Evolutionary conservation across 1,140 invertebrate species (phyloP).

Genomic region (Delia radicum): DNA sequence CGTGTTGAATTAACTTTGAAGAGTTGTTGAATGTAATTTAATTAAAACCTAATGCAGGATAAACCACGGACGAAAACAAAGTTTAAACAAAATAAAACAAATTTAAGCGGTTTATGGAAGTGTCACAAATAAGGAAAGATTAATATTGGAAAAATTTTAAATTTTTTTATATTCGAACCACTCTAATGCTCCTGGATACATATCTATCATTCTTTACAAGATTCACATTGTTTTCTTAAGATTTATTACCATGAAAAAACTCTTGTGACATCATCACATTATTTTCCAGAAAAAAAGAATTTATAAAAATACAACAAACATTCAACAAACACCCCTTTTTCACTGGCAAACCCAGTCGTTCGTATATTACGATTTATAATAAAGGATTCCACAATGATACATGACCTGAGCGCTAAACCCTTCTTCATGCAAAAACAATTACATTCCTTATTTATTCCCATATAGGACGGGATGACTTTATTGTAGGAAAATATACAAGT

Average conservation of each 20-base stretch:
- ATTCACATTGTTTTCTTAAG: neutral
- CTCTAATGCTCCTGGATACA: neutral
- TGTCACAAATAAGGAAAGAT: neutral
- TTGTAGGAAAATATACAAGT: too few relatives aligned
- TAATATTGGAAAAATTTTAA: neutral
- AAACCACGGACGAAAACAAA: too few relatives aligned
- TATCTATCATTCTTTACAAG: neutral
- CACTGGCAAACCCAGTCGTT: neutral
- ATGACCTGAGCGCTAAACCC: neutral
- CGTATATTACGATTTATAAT: neutral
- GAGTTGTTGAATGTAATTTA: too few relatives aligned
- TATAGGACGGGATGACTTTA: too few relatives aligned
- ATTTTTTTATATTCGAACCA: neutral
- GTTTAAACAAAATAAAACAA: too few relatives aligned
- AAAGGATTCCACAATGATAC: neutral
- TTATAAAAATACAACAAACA: neutral
- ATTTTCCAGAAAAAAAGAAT: neutral
- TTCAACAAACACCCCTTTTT: neutral
- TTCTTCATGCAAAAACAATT: neutral
- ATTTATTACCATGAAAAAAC: neutral
- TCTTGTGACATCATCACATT: neutral
- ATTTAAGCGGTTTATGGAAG: too few relatives aligned
- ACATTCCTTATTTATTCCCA: too few relatives aligned
- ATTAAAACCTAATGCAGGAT: too few relatives aligned
- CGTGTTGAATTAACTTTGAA: too few relatives aligned